Evolutionary conservation across 2,113 vertebrate species (phyloP), one percentile per base, ranked within the genome.

Genomic region (Ibidorhyncha struthersii): DNA sequence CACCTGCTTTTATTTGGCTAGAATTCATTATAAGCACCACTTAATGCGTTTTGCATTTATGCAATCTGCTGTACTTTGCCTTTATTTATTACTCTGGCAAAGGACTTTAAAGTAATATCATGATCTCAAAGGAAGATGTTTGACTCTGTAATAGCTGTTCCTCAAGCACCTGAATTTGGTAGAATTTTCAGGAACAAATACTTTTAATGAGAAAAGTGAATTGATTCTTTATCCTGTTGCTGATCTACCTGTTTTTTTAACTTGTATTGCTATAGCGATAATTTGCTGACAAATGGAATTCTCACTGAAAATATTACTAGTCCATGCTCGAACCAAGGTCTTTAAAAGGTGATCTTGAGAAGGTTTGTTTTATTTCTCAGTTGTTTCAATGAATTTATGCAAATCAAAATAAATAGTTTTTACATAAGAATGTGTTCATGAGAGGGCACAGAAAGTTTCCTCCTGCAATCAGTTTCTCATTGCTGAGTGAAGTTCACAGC

Each of bases 381-480:
- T n/a, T 30, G 20, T 79, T 82, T 67, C 63, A 58, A 88, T 59
- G 47, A 90, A n/a, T 91, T 71, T 92, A 79, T 86, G 55, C 14
- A 85, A 90, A 36, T 16, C 27, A 88, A 94, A 96, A 91, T n/a
- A 92, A 74, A 89, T 85, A 45, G 29, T 12, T 95, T 92, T 96
- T 93, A 88, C 71, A 7, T 53, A 85, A 62, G 3, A 23, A 15
- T 45, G 16, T 55, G 26, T 58, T 70, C 45, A 45, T 76, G 40
- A 67, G 27, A 95, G 87, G 87, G 16, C 20, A 90, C 53, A 90
- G 21, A 84, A 88, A 72, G 30, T 47, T 79, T 94, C 79, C 12
- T 67, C n/a, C n/a, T 85, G 82, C 62, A 76, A 62, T 49, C 61
- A 77, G 4, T 32, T 65, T 78, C 55, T 92, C 32, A 30, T 38